Conservation (phyloP, 2,113 vertebrate species). For the Tenrec ecaudatus region DNA sequence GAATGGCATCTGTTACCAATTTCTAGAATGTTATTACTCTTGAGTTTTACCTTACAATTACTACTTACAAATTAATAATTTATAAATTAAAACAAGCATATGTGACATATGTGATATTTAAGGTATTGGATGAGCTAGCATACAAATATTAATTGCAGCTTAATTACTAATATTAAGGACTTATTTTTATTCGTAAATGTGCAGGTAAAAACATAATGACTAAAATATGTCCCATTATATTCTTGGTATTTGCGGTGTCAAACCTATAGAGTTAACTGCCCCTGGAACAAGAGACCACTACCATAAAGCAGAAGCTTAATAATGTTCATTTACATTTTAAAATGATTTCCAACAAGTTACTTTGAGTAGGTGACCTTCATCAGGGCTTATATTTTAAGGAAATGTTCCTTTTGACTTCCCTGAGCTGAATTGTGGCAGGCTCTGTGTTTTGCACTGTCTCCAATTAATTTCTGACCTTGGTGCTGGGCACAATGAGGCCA, state of each 20-base stretch:
- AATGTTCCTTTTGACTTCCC: slow-evolving; percentile 74
- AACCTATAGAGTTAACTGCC: neutral
- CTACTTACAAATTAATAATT: too few species aligned
- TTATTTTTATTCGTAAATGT: slow-evolving; percentile 28
- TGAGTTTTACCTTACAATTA: too few species aligned
- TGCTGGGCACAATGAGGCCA: slow-evolving; percentile 57
- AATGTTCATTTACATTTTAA: slow-evolving; percentile 62
- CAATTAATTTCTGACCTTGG: slow-evolving; percentile 81
- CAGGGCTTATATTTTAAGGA: slow-evolving; percentile 58
- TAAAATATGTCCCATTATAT: slow-evolving; percentile 31
- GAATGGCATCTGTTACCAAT: too few species aligned
- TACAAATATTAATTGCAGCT: neutral
- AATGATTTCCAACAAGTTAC: slow-evolving; percentile 71
- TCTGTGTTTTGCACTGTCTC: slow-evolving; percentile 61
- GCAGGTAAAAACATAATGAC: slow-evolving; percentile 18
- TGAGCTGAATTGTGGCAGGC: slow-evolving; percentile 66
- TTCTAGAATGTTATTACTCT: too few species aligned
- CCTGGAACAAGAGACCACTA: slow-evolving; percentile 40
- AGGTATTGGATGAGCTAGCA: too few species aligned
- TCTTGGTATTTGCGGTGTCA: neutral
- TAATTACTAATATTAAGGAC: slow-evolving; percentile 5
- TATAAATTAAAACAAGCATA: too few species aligned
- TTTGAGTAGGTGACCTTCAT: slow-evolving; percentile 61
- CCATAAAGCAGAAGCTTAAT: slow-evolving; percentile 65
- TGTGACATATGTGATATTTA: too few species aligned